Percentiles rank a stretch among this genome's conserved stretches.
phyloP scores from a whole-genome alignment of 2,113 vertebrate genomes.

The Gasterosteus nipponicus region DNA sequence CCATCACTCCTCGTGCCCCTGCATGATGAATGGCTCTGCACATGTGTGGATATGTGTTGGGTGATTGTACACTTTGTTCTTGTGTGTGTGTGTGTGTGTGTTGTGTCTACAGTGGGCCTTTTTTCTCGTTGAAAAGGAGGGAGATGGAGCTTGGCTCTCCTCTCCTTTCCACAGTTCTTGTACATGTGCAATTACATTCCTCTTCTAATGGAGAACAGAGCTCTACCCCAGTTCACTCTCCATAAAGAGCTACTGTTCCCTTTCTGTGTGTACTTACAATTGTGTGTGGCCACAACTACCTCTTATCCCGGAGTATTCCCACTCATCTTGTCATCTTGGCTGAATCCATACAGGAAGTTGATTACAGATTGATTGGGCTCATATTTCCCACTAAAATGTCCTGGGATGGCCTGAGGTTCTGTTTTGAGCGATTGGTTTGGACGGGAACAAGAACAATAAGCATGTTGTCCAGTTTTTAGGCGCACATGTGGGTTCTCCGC shows the following conservation, averaged over 20 bases:
- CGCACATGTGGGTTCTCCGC: conserved; percentile 9
- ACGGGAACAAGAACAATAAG: conserved; percentile 48
- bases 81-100: conserved; percentile 20
- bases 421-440: conserved; percentile 50
- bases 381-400: conserved; percentile 55
- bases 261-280: conserved; percentile 31
- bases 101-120: conserved; percentile 23
- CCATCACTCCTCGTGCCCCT: conserved; percentile 65
- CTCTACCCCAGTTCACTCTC: conserved; percentile 41
- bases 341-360: conserved; percentile 70
- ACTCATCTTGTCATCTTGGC: conserved; percentile 67
- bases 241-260: conserved; percentile 79
- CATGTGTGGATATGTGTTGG: conserved; percentile 59
- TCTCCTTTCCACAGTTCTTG: conserved; percentile 60
- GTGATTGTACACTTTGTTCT: conserved; percentile 53
- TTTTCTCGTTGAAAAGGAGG: conserved; percentile 35
- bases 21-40: conserved; percentile 46
- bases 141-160: conserved; percentile 64
- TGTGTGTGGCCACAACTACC: conserved; percentile 57
- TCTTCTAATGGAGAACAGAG: conserved; percentile 76
- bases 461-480: conserved; percentile 42
- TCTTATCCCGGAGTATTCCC: conserved; percentile 66
- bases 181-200: conserved; percentile 78
- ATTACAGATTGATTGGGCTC: conserved; percentile 76
- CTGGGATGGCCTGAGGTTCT: conserved; percentile 46